Conservation (phyloP, 2,113 vertebrate species). For the Hepsetus odoe region DNA sequence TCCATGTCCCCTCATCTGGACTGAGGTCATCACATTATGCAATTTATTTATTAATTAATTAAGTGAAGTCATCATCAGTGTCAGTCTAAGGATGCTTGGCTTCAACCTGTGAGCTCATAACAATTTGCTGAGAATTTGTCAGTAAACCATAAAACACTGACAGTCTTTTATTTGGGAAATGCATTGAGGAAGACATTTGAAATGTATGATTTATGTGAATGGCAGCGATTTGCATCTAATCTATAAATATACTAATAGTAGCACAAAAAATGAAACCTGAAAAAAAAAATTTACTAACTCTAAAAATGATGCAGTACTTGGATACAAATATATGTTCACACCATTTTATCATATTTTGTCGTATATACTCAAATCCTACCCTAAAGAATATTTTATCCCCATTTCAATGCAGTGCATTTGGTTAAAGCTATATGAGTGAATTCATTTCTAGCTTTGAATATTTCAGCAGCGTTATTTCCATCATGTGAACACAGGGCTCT, state of each 20-base stretch:
- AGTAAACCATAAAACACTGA: conserved; percentile 55
- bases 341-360: no score
- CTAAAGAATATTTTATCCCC: no score
- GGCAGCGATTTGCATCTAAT: background rate
- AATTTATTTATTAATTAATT: conserved; percentile 19
- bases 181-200: conserved; percentile 37
- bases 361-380: no score
- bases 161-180: conserved; percentile 47
- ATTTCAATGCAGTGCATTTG: no score
- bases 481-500: no score
- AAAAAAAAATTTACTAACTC: no score
- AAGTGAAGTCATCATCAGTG: background rate
- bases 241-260: background rate
- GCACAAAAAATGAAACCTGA: no score
- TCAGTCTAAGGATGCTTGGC: conserved; percentile 25
- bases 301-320: no score
- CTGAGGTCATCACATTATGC: conserved; percentile 47
- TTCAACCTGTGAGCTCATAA: conserved; percentile 60
- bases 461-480: no score
- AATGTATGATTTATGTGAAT: conserved; percentile 22
- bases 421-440: no score
- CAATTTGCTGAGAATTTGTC: conserved; percentile 64
- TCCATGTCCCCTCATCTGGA: conserved; percentile 29
- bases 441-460: no score
- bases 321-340: no score